phyloP scores from a whole-genome alignment of 2,888 invertebrate species.

The Serrognathus titanus region DNA sequence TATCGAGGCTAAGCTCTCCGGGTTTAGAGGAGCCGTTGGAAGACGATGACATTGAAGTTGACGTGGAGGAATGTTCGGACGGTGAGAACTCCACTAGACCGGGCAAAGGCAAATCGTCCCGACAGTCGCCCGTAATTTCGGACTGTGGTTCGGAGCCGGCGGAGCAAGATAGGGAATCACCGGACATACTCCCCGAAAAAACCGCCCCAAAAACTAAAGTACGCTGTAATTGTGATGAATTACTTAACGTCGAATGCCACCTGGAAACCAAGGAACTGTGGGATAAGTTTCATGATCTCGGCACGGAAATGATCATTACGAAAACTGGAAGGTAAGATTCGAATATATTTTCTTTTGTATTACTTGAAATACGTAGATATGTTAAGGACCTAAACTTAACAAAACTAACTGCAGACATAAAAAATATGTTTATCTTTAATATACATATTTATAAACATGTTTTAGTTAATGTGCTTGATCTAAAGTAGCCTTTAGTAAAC shows the following conservation, averaged over 20 bases:
- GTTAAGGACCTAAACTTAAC: neutral
- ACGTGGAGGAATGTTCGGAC: conserved; percentile 60
- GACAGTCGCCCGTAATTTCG: conserved; percentile 42
- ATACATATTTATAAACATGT: too few species aligned
- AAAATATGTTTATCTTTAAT: too few species aligned
- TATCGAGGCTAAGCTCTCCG: conserved; percentile 46
- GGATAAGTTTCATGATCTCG: conserved; percentile 75
- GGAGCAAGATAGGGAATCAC: conserved; percentile 44
- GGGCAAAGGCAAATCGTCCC: conserved; percentile 29
- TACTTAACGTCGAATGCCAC: conserved; percentile 64
- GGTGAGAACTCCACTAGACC: conserved; percentile 48
- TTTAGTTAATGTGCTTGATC: too few species aligned
- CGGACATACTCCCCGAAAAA: conserved; percentile 41
- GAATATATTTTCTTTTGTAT: neutral
- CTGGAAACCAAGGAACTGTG: conserved; percentile 79
- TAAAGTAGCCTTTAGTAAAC: too few species aligned
- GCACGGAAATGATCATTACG: conserved; percentile 84
- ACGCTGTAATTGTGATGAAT: conserved; percentile 63
- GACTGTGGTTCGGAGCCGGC: conserved; percentile 46
- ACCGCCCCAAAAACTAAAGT: conserved; percentile 46
- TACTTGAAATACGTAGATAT: neutral
- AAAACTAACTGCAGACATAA: neutral
- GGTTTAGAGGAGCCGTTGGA: conserved; percentile 50
- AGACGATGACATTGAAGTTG: conserved; percentile 56
- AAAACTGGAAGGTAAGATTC: conserved; percentile 72